These are phyloP conservation scores for Tyria jacobaeae DNA, from an alignment of 2,888 invertebrate species.

Conservation along the genomic window DNA sequence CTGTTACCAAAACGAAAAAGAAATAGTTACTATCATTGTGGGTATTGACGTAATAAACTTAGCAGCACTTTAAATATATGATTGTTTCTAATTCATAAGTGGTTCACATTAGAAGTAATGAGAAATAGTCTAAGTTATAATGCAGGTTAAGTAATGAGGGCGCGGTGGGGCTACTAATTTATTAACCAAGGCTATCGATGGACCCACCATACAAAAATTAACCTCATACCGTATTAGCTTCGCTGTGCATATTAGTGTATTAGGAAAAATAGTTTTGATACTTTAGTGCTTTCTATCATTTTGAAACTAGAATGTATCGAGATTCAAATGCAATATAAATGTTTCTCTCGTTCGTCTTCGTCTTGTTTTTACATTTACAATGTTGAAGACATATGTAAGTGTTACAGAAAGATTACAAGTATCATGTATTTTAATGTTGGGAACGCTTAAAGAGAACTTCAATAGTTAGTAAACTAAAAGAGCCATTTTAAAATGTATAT, in stretches of 20 bases:
- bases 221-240: slow-evolving; percentile 77
- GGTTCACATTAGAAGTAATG: slow-evolving; percentile 61
- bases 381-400: too few relatives aligned
- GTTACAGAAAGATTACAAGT: too few relatives aligned
- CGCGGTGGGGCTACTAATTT: slow-evolving; percentile 78
- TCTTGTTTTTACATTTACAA: too few relatives aligned
- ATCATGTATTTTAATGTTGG: too few relatives aligned
- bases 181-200: slow-evolving; percentile 80
- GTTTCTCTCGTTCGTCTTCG: too few relatives aligned
- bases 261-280: slow-evolving; percentile 56
- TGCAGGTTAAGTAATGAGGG: slow-evolving; percentile 70
- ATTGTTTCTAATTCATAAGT: slow-evolving; percentile 55
- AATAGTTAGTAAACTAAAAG: too few relatives aligned
- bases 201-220: slow-evolving; percentile 81
- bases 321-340: background rate
- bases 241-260: slow-evolving; percentile 72
- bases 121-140: slow-evolving; percentile 61
- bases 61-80: slow-evolving; percentile 20
- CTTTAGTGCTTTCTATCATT: slow-evolving; percentile 30
- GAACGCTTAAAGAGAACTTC: too few relatives aligned
- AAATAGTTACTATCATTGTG: background rate
- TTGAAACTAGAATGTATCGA: background rate
- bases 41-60: slow-evolving; percentile 13
- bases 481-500: too few relatives aligned
- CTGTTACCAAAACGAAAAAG: background rate